phyloP scores from a whole-genome alignment of 2,888 invertebrate species.

The Actias luna region DNA sequence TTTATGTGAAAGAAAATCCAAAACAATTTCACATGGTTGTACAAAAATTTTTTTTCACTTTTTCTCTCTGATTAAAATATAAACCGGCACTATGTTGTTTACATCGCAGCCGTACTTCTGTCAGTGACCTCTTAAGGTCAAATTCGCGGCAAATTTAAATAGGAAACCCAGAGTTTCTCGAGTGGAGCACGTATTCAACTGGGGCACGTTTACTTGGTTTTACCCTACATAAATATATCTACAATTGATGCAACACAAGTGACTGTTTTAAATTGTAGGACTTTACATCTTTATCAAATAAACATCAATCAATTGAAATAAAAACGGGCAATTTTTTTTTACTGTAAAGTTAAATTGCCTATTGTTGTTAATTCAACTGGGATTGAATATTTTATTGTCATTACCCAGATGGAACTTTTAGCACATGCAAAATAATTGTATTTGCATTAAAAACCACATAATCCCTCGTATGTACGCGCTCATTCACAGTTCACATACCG shows the following conservation, averaged over 20 bases:
- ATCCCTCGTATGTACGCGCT: neutral
- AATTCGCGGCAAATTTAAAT: no score
- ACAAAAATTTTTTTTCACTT: no score
- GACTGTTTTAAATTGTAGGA: neutral
- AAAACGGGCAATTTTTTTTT: neutral
- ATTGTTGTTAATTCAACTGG: constrained; percentile 4
- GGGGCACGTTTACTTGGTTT: no score
- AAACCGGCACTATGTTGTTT: no score
- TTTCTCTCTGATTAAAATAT: no score
- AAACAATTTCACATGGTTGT: no score
- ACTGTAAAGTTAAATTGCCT: neutral
- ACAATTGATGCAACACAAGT: neutral
- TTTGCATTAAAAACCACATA: constrained; percentile 1
- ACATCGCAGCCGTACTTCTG: no score
- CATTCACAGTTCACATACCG: neutral
- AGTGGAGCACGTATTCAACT: no score
- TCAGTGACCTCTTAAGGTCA: no score
- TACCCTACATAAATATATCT: no score
- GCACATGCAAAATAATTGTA: neutral
- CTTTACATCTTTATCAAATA: neutral
- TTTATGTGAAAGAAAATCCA: neutral
- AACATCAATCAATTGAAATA: neutral
- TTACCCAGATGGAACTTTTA: neutral
- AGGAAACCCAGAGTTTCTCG: no score
- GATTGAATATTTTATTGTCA: neutral